Conservation (phyloP, 2,797 vertebrate genomes). For the Sebastes nivosus region DNA sequence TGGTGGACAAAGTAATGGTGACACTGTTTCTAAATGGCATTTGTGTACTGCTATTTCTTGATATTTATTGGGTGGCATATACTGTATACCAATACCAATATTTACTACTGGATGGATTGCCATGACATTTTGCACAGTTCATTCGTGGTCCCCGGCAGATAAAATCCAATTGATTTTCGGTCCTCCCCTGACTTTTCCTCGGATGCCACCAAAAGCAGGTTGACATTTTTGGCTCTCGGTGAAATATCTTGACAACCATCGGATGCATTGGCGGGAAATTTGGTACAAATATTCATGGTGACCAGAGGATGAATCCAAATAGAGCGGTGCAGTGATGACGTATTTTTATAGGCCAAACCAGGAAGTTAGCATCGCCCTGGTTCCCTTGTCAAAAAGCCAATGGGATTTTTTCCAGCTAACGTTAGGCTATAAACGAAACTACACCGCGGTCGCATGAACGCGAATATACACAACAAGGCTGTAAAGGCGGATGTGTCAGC, state of each 20-base stretch:
- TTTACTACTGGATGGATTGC: not conserved
- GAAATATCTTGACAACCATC: not conserved
- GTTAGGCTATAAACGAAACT: too few species aligned
- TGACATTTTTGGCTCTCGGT: not conserved
- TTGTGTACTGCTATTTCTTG: not conserved
- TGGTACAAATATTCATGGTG: not conserved
- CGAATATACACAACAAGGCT: too few species aligned
- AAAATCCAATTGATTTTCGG: not conserved
- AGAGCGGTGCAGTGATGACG: not conserved
- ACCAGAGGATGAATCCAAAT: not conserved
- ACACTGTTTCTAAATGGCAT: not conserved
- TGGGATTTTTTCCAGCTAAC: too few species aligned
- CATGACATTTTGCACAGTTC: not conserved
- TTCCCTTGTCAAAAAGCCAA: too few species aligned
- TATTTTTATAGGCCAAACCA: too few species aligned
- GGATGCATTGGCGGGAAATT: not conserved
- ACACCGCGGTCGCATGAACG: too few species aligned
- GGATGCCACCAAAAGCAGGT: too few species aligned
- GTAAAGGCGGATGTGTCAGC: too few species aligned
- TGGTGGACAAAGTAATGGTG: not conserved
- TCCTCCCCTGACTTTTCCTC: not conserved
- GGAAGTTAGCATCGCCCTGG: too few species aligned
- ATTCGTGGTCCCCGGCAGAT: not conserved
- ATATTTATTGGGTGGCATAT: not conserved
- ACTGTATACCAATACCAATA: not conserved